These are phyloP conservation scores for Caenorhabditis sp. DNA, from an alignment of 2,888 invertebrate species.

Conservation along the genomic window DNA sequence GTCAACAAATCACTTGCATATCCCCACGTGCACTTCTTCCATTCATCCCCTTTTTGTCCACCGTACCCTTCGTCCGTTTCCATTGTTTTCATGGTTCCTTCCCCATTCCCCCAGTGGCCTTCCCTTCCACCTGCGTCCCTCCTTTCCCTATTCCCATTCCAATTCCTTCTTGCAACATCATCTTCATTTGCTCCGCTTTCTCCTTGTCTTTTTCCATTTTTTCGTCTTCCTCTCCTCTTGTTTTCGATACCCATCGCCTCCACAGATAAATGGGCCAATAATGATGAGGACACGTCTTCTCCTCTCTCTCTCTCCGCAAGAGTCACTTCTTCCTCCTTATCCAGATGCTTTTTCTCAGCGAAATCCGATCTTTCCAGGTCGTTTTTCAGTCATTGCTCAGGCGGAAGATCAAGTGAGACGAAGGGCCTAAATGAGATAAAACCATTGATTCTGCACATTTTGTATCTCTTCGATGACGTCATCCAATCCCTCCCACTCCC, in stretches of 20 bases:
- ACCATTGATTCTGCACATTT: not conserved
- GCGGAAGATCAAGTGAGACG: conserved; percentile 37
- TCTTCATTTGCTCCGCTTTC: not conserved
- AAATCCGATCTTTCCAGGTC: conserved; percentile 32
- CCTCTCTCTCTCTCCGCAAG: conserved; percentile 9
- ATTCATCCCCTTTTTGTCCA: no score
- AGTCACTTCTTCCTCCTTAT: not conserved
- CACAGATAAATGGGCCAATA: conserved; percentile 21
- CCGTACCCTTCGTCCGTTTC: not conserved
- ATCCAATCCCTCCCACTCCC: not conserved
- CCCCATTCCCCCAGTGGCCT: no score
- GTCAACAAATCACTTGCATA: conserved; percentile 17
- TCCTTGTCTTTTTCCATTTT: not conserved
- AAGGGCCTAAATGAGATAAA: not conserved
- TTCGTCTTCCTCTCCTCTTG: not conserved
- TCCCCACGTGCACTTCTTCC: not conserved
- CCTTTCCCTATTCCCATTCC: not conserved
- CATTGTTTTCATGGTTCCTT: conserved; percentile 7
- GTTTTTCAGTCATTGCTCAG: conserved; percentile 16
- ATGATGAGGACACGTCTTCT: conserved; percentile 14
- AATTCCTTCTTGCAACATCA: conserved; percentile 12
- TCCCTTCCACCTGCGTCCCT: conserved; percentile 18
- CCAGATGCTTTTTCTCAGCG: conserved; percentile 8
- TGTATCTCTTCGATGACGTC: not conserved
- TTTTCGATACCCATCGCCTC: conserved; percentile 15